A percentile compares a stretch with the other conserved stretches of the same genome.
phyloP scores from a whole-genome alignment of 2,113 vertebrate genomes.

The Podilymbus podiceps region DNA sequence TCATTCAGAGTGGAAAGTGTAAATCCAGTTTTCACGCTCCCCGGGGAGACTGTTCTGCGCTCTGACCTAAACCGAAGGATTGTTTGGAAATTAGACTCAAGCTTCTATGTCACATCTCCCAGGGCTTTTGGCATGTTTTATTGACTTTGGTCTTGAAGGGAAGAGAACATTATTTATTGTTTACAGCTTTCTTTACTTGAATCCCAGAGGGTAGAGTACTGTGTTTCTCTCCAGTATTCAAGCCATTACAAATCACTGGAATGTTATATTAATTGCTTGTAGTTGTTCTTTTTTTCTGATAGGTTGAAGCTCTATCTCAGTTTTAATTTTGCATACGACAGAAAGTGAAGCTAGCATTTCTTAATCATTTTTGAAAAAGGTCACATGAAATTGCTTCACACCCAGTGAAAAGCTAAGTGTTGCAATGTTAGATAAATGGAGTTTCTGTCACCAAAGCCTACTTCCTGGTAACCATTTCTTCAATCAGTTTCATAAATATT shows the following conservation, averaged over 20 bases:
- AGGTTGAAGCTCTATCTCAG: not conserved
- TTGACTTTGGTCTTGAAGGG: accelerated
- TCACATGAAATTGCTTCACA: not conserved
- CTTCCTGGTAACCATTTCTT: not conserved
- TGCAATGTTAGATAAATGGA: not conserved
- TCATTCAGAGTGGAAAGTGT: not conserved
- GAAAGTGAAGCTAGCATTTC: not conserved
- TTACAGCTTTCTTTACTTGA: not conserved
- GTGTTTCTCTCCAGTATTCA: not conserved
- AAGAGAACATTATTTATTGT: not conserved
- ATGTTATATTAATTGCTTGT: not conserved
- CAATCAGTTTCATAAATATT: not conserved
- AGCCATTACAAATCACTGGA: not conserved
- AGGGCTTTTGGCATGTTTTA: not conserved
- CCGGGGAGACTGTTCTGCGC: not conserved
- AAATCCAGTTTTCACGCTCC: not conserved
- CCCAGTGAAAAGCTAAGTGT: not conserved
- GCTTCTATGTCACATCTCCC: not conserved
- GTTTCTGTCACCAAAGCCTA: not conserved
- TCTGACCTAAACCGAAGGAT: not conserved
- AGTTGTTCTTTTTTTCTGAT: not conserved
- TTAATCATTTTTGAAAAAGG: not conserved
- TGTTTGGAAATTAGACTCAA: not conserved
- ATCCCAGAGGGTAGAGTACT: not conserved
- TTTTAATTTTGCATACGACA: not conserved